A percentile compares a stretch with the other conserved stretches of the same genome.
phyloP scores from a whole-genome alignment of 2,113 vertebrate species.

The Pampusana beccarii region DNA sequence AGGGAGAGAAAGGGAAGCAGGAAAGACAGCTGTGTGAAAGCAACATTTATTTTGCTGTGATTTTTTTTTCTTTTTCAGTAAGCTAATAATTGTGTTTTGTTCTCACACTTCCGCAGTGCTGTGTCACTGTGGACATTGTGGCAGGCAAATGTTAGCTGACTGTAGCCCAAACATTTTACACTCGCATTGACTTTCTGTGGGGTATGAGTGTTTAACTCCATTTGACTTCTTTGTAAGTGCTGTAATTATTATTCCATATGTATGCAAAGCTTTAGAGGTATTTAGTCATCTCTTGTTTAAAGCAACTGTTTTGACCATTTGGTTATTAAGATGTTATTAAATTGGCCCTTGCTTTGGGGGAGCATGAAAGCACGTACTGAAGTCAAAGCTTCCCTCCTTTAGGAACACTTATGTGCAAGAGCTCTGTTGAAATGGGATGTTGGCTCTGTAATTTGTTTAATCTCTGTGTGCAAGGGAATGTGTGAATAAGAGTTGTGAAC shows the following conservation, averaged over 20 bases:
- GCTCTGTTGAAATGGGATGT: neutral
- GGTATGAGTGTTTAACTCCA: neutral
- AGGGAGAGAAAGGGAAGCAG: neutral
- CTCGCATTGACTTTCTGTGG: neutral
- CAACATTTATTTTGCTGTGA: slow-evolving; percentile 8
- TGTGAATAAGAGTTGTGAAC: neutral
- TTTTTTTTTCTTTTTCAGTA: neutral
- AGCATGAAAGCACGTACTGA: neutral
- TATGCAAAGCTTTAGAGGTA: neutral
- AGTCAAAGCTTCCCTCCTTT: neutral
- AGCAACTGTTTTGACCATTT: neutral
- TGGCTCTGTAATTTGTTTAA: slow-evolving; percentile 20
- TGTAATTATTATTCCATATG: neutral
- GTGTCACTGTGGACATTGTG: neutral
- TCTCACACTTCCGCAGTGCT: neutral
- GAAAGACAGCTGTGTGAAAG: slow-evolving; percentile 15
- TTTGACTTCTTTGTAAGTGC: neutral
- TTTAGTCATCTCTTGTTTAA: neutral
- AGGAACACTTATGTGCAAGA: neutral
- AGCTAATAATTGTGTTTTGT: neutral
- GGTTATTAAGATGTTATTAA: neutral
- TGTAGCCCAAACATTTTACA: neutral
- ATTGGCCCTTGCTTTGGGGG: neutral
- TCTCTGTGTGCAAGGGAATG: neutral
- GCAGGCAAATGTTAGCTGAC: neutral